Evolutionary conservation across 2,888 invertebrate species (phyloP).

Genomic region (Drosophila atripex): DNA sequence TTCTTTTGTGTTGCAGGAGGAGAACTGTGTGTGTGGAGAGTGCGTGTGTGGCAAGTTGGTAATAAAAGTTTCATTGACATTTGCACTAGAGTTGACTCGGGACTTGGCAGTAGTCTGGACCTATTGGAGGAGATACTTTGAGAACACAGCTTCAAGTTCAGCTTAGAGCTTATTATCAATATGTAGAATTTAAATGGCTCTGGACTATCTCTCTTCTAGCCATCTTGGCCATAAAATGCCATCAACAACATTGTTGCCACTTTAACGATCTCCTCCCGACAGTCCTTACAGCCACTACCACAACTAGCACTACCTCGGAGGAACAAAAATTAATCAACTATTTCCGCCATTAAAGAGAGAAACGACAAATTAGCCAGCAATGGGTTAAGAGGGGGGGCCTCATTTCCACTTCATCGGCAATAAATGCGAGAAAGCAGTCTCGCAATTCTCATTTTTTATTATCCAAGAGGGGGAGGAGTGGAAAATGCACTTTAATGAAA

Average conservation of each 20-base stretch:
- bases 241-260: too few relatives aligned
- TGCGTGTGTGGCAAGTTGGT: slow-evolving; percentile 36
- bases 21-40: background rate
- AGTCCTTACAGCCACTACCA: background rate
- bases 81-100: slow-evolving; percentile 62
- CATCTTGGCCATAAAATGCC: too few relatives aligned
- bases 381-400: slow-evolving; percentile 32
- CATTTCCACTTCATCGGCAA: slow-evolving; percentile 70
- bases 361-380: slow-evolving; percentile 40
- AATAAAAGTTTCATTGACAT: slow-evolving; percentile 69
- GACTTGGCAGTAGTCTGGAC: too few relatives aligned
- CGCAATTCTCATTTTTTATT: slow-evolving; percentile 1
- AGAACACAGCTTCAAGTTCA: too few relatives aligned
- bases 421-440: slow-evolving; percentile 39
- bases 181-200: too few relatives aligned
- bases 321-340: slow-evolving; percentile 60
- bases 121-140: too few relatives aligned
- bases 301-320: background rate
- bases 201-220: too few relatives aligned
- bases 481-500: slow-evolving; percentile 48
- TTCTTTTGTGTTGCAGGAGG: slow-evolving; percentile 44
- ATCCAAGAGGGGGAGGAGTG: background rate
- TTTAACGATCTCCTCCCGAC: background rate
- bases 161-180: too few relatives aligned
- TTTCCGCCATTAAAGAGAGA: slow-evolving; percentile 55